phyloP scores from a whole-genome alignment of 2,888 invertebrate genomes.

The Drosophila cognata region DNA sequence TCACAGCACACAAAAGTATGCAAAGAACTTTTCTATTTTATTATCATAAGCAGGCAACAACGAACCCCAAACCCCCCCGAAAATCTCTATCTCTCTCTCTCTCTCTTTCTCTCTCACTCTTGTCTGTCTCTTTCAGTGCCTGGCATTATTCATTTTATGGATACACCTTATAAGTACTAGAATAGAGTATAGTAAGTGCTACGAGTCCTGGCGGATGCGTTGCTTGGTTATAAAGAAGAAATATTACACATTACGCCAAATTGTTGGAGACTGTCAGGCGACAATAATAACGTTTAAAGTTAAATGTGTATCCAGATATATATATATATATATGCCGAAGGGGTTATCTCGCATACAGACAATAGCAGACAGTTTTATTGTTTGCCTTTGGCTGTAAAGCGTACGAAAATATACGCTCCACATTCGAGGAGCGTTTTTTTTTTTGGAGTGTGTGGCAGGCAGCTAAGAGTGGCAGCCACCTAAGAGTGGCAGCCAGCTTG shows the following conservation, averaged over 20 bases:
- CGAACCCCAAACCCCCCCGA: conserved; percentile 6
- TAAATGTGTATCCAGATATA: conserved; percentile 40
- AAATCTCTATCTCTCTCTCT: neutral
- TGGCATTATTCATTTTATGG: conserved; percentile 14
- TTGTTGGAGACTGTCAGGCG: conserved; percentile 84
- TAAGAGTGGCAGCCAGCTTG: neutral
- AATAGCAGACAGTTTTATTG: conserved; percentile 57
- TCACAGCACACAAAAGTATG: conserved; percentile 42
- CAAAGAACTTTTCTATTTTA: conserved; percentile 62
- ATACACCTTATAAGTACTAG: conserved; percentile 59
- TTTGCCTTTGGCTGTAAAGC: conserved; percentile 37
- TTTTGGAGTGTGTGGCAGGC: too few relatives aligned
- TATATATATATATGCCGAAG: neutral
- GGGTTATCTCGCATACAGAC: conserved; percentile 11
- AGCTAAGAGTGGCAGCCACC: too few relatives aligned
- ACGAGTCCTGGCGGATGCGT: conserved; percentile 56
- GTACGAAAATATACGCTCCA: conserved; percentile 24
- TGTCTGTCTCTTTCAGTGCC: neutral
- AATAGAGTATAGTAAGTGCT: conserved; percentile 44
- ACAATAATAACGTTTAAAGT: conserved; percentile 81
- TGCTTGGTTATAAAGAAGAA: conserved; percentile 83
- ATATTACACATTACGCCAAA: conserved; percentile 84
- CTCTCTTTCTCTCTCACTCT: neutral
- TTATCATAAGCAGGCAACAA: conserved; percentile 60
- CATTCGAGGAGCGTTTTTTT: neutral